Percentiles rank a stretch among this genome's conserved stretches.
Evolutionary conservation across 2,888 invertebrate genomes (phyloP).

Genomic region (Andricus curvator): DNA sequence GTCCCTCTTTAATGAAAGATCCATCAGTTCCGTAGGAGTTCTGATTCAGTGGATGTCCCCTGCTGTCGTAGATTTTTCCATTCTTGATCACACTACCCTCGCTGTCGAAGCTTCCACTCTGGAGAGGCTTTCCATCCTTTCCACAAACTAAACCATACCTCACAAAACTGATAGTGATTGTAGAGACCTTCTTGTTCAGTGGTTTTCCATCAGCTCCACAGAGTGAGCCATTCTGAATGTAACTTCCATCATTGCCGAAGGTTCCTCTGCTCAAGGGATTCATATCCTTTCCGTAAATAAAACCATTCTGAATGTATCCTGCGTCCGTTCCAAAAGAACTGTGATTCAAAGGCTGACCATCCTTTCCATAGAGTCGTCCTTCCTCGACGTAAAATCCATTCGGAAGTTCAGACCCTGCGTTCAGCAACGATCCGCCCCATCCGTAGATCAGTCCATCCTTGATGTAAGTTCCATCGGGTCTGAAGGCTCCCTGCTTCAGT

Average conservation of each 20-base stretch:
- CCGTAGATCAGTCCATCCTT: conserved; percentile 72
- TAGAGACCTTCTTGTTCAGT: conserved; percentile 64
- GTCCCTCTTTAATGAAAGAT: conserved; percentile 69
- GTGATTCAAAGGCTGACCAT: conserved; percentile 70
- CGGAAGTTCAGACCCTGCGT: conserved; percentile 70
- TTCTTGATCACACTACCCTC: conserved; percentile 69
- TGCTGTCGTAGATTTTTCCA: conserved; percentile 69
- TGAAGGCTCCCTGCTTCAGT: conserved; percentile 72
- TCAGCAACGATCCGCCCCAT: conserved; percentile 73
- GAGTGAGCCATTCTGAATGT: conserved; percentile 70
- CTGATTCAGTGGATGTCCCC: conserved; percentile 67
- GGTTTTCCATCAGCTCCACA: conserved; percentile 67
- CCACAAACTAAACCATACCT: conserved; percentile 72
- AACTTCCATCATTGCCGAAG: conserved; percentile 71
- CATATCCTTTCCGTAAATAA: conserved; percentile 69
- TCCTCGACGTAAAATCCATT: conserved; percentile 68
- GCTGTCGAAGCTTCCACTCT: conserved; percentile 67
- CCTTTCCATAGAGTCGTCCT: conserved; percentile 72
- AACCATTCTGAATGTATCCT: conserved; percentile 71
- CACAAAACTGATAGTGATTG: conserved; percentile 67
- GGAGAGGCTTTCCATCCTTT: conserved; percentile 70
- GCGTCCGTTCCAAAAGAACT: conserved; percentile 71
- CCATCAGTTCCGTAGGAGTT: conserved; percentile 64
- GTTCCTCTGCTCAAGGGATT: conserved; percentile 68
- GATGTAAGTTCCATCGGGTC: conserved; percentile 71